A percentile compares a stretch with the other conserved stretches of the same genome.
phyloP scores from a whole-genome alignment of 2,797 vertebrate genomes.

The Okamejei kenojei region DNA sequence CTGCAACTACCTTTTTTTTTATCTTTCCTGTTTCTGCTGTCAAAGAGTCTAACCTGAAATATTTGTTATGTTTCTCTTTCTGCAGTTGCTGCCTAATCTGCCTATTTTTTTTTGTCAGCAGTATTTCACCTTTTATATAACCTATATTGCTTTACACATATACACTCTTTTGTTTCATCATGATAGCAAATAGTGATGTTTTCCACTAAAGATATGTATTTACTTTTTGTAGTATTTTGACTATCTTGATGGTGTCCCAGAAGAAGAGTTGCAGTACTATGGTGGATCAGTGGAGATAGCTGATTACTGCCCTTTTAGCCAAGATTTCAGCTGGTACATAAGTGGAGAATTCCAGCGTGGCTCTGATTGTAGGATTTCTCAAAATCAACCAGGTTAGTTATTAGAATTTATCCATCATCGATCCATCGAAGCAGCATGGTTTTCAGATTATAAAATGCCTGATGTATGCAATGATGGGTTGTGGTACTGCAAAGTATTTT shows the following conservation, averaged over 20 bases:
- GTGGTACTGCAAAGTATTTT: neutral
- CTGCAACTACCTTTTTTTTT: too few species aligned
- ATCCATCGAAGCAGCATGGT: neutral
- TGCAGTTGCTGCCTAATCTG: too few species aligned
- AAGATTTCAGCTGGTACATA: slow-evolving; percentile 95
- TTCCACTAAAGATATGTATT: neutral
- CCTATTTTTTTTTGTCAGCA: too few species aligned
- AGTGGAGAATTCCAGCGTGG: slow-evolving; percentile 89
- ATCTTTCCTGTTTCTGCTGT: neutral
- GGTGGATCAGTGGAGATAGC: slow-evolving; percentile 94
- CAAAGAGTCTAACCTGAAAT: neutral
- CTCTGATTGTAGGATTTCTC: slow-evolving; percentile 79
- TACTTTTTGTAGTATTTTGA: slow-evolving; percentile 77
- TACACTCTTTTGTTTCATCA: neutral
- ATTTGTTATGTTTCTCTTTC: neutral
- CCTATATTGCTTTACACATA: neutral
- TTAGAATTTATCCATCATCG: neutral
- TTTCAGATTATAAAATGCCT: neutral
- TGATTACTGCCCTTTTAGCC: slow-evolving; percentile 92
- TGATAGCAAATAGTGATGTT: neutral
- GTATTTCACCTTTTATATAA: neutral
- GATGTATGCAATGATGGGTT: neutral
- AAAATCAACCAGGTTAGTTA: slow-evolving; percentile 88
- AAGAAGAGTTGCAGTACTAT: slow-evolving; percentile 69
- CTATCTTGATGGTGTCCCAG: slow-evolving; percentile 64